Conservation (phyloP, 2,113 vertebrate species). For the Numenius arquata region DNA sequence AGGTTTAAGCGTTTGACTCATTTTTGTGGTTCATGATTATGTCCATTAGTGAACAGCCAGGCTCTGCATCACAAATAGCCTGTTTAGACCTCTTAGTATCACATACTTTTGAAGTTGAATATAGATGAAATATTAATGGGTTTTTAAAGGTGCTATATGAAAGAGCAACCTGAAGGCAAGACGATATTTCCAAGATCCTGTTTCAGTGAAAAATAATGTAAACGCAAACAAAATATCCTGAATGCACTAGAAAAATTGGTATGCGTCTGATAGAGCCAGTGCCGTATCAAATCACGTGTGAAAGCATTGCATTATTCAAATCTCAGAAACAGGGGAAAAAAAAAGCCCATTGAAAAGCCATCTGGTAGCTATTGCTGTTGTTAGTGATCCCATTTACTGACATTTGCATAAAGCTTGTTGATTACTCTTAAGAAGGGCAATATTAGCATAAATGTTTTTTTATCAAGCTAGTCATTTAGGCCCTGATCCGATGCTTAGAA, state of each 20-base stretch:
- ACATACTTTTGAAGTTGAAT: conserved; percentile 12
- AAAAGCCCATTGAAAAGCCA: conserved; percentile 54
- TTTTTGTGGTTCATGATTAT: conserved; percentile 54
- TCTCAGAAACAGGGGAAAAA: not conserved
- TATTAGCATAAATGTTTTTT: conserved; percentile 59
- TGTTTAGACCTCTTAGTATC: conserved; percentile 43
- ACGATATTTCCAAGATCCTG: not conserved
- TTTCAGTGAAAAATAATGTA: not conserved
- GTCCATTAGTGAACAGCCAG: conserved; percentile 60
- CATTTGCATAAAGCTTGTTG: conserved; percentile 55
- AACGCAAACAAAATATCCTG: not conserved
- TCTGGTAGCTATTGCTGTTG: conserved; percentile 59
- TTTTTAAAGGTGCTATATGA: conserved; percentile 36
- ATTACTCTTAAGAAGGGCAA: conserved; percentile 59
- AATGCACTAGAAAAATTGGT: not conserved
- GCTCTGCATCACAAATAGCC: conserved; percentile 26
- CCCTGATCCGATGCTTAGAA: not conserved
- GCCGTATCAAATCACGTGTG: conserved; percentile 30
- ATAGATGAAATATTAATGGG: conserved; percentile 39
- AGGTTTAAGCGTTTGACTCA: conserved; percentile 63
- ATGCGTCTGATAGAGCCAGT: not conserved
- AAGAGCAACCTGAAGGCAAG: conserved; percentile 9
- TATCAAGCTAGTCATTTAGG: conserved; percentile 25
- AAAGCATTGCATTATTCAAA: conserved; percentile 45
- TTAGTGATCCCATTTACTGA: conserved; percentile 51